These are phyloP conservation scores for Microcebus jonahi DNA, from an alignment of 2,113 vertebrate species.

Conservation along the genomic window DNA sequence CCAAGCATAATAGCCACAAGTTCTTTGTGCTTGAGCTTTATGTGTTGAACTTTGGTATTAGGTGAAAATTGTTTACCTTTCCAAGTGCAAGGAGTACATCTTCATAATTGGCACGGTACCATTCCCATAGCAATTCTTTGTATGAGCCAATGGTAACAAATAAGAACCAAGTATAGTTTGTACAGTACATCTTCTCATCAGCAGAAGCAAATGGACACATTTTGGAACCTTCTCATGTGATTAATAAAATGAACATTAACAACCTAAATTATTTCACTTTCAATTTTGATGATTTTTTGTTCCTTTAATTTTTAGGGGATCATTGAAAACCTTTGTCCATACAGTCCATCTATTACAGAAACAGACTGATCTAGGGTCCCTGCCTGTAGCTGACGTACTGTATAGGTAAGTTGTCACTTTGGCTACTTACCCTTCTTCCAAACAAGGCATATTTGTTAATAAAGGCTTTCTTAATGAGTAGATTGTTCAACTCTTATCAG, in stretches of 20 bases:
- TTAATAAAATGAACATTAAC: conserved; percentile 15
- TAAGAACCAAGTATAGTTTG: neutral
- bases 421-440: neutral
- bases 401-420: conserved; percentile 91
- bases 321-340: conserved; percentile 98
- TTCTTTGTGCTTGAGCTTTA: conserved; percentile 19
- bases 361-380: conserved; percentile 94
- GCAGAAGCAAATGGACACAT: neutral
- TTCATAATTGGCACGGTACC: neutral
- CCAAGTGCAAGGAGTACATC: neutral
- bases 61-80: conserved; percentile 27
- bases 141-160: neutral
- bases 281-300: conserved; percentile 80
- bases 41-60: conserved; percentile 9
- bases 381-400: conserved; percentile 97
- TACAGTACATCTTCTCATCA: neutral
- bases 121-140: neutral
- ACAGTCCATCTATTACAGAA: conserved; percentile 99
- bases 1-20: neutral
- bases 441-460: neutral
- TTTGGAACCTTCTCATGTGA: neutral
- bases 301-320: conserved; percentile 90
- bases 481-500: conserved; percentile 5
- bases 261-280: conserved; percentile 54
- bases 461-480: neutral